These are phyloP conservation scores for Mya arenaria DNA, from an alignment of 1,140 invertebrate genomes.

Conservation along the genomic window DNA sequence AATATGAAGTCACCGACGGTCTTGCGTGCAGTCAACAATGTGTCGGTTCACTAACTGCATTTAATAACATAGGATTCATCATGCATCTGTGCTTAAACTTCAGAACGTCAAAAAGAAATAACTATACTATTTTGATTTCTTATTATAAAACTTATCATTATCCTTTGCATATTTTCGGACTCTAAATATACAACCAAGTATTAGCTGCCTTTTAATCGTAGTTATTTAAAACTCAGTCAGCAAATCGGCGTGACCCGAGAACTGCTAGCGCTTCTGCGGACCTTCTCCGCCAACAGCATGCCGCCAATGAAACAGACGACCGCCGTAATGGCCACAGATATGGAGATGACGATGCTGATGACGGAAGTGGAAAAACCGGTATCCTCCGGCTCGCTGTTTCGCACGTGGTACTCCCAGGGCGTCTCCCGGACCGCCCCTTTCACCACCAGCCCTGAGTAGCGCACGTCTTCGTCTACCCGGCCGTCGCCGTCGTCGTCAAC, in stretches of 20 bases:
- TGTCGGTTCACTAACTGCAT: too few relatives aligned
- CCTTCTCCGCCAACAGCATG: constrained; percentile 35
- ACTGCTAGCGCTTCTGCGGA: not conserved
- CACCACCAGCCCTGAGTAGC: not conserved
- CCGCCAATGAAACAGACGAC: constrained; percentile 33
- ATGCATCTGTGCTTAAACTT: too few relatives aligned
- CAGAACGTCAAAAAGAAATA: too few relatives aligned
- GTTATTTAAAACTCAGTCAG: not conserved
- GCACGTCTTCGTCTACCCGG: constrained; percentile 37
- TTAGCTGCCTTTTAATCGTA: too few relatives aligned
- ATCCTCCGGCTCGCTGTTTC: constrained; percentile 21
- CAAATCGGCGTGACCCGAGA: constrained; percentile 29
- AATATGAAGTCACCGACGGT: too few relatives aligned
- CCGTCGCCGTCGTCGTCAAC: constrained; percentile 46
- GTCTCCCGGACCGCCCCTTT: not conserved
- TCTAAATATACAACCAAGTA: too few relatives aligned
- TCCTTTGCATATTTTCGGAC: too few relatives aligned
- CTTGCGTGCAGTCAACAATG: too few relatives aligned
- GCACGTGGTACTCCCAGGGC: constrained; percentile 6
- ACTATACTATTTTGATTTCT: too few relatives aligned
- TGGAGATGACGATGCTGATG: constrained; percentile 29
- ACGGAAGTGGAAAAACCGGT: constrained; percentile 28
- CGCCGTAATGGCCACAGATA: constrained; percentile 19
- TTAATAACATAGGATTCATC: too few relatives aligned
- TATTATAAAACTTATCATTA: too few relatives aligned